Base-by-base conservation (phyloP, 2,888 invertebrate genomes). In the Eilema griseolum region DNA sequence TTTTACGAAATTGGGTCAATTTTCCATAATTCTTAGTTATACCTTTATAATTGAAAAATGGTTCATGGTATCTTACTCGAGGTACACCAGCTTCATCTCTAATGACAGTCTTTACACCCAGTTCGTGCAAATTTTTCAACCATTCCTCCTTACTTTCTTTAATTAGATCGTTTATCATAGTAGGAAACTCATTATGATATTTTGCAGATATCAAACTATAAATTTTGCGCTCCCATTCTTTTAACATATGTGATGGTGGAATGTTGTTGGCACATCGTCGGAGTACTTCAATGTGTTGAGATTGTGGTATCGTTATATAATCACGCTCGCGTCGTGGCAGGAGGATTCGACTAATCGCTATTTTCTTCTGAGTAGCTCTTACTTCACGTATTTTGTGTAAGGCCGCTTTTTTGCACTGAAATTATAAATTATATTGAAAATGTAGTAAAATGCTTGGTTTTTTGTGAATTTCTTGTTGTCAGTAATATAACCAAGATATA, bases 31-130 rank as follows among this genome's bases (percentile, higher is more conserved):
- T 94, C n/a, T 93, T 85, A 0, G 97, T 97, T 75, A 96, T 92
- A 0, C 97, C 97, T 0, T 95, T 93, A 78, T 94, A 96, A 85
- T 96, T 96, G 83, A 97, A 96, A 72, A 95, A 90, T 31, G 92
- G 89, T 84, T 96, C 95, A 72, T 85, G 86, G 74, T 93, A 92
- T 72, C 94, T 92, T 24, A 90, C 88, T 70, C 95, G 92, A 4
- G 95, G 90, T 10, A 95, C 95, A 57, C 96, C 96, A 0, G 96
- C 96, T 56, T 94, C 88, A 67, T 96, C 96, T 52, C 96, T 94
- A 23, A 97, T 94, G 69, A 97, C 96, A 46, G 96, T 96, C 82
- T 96, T 96, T 63, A 97, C 96, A 16, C 97, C 97, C 52, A 96
- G 95, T 0, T 95, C 91, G 78, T 97, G 97, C 69, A 97, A 96